Percentiles rank a stretch among this genome's conserved stretches.
These are phyloP conservation scores for Rhegmatorhina hoffmannsi DNA, from an alignment of 2,113 vertebrate genomes.

Conservation along the genomic window DNA sequence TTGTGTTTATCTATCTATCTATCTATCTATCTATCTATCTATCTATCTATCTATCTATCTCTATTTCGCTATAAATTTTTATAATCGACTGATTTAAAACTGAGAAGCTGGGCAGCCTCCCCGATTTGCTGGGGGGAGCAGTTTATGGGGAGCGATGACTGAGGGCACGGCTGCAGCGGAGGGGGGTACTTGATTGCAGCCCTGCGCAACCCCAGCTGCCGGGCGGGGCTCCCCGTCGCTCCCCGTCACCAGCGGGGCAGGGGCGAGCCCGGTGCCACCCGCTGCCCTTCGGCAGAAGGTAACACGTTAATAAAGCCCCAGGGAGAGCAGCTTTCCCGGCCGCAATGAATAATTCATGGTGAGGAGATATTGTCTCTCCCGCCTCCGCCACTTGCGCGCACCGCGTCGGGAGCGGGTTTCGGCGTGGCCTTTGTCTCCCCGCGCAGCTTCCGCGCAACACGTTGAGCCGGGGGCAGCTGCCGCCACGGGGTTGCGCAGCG, in stretches of 20 bases:
- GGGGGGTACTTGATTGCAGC: background rate
- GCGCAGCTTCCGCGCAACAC: constrained; percentile 10
- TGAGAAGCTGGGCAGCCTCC: background rate
- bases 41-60: too few species aligned
- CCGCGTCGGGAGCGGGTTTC: background rate
- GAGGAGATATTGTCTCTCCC: constrained; percentile 67
- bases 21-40: too few species aligned
- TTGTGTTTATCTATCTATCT: too few species aligned
- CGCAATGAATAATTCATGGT: constrained; percentile 84
- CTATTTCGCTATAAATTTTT: background rate
- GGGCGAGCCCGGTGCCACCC: background rate
- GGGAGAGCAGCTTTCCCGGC: constrained; percentile 69
- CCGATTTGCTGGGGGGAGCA: background rate
- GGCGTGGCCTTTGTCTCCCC: constrained; percentile 21
- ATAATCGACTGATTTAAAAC: background rate
- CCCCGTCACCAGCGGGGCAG: background rate
- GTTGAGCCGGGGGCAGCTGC: background rate
- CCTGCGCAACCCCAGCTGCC: background rate
- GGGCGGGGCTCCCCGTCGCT: background rate
- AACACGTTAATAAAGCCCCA: constrained; percentile 72
- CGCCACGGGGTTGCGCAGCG: background rate
- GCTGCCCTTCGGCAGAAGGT: constrained; percentile 60
- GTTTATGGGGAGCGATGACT: background rate
- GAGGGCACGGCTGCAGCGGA: background rate
- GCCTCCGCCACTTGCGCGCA: constrained; percentile 58